Percentiles rank a stretch among this genome's conserved stretches.
Evolutionary conservation across 2,113 vertebrate genomes (phyloP).

Genomic region (Globicephala melas): DNA sequence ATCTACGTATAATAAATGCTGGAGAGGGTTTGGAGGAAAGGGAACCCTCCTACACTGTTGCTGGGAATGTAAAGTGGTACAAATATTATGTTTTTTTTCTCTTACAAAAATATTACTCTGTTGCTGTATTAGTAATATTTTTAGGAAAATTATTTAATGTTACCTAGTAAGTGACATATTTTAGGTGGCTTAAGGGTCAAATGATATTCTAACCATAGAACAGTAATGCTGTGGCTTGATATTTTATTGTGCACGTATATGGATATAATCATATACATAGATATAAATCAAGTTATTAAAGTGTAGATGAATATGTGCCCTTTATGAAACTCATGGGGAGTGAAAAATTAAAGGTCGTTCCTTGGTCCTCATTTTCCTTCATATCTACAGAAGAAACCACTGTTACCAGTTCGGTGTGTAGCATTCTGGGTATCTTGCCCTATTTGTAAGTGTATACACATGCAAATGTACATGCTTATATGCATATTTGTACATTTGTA

Average conservation of each 20-base stretch:
- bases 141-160: background rate
- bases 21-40: too few relatives aligned
- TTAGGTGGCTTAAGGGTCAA: background rate
- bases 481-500: background rate
- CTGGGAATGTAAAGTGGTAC: too few relatives aligned
- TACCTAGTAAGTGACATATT: background rate
- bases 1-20: too few relatives aligned
- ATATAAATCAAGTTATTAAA: background rate
- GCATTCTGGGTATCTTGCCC: background rate
- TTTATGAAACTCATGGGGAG: background rate
- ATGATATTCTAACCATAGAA: background rate
- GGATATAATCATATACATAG: background rate
- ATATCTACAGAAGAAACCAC: background rate
- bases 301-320: background rate
- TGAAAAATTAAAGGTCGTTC: background rate
- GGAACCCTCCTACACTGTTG: too few relatives aligned
- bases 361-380: background rate
- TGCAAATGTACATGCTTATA: background rate
- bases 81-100: background rate
- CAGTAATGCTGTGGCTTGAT: background rate
- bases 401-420: rapidly evolving
- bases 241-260: background rate
- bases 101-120: background rate
- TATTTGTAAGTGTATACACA: background rate
- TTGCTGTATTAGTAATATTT: background rate